Conservation (phyloP, 2,113 vertebrate species). For the Podilymbus podiceps region DNA sequence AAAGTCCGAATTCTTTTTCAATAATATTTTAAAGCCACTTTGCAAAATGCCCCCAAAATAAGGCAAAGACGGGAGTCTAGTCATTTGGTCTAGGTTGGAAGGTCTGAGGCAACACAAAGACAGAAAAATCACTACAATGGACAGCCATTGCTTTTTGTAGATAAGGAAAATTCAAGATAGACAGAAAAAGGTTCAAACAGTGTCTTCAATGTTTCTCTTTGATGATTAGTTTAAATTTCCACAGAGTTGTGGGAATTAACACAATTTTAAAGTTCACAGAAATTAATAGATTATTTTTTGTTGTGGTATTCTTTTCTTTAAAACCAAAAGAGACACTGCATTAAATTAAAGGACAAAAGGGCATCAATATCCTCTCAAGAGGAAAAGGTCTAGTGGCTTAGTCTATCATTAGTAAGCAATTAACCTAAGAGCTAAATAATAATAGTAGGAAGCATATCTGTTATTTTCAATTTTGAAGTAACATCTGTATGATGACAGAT, state of each 20-base stretch:
- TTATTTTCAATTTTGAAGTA: not conserved
- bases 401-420: not conserved
- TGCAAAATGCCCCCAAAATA: not conserved
- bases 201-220: not conserved
- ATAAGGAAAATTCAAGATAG: not conserved
- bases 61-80: not conserved
- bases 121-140: not conserved
- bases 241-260: not conserved
- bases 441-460: not conserved
- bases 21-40: not conserved
- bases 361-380: not conserved
- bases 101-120: not conserved
- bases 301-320: not conserved
- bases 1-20: not conserved
- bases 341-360: constrained; percentile 8
- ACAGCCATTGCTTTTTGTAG: not conserved
- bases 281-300: not conserved
- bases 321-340: not conserved
- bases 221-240: not conserved
- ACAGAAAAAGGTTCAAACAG: not conserved
- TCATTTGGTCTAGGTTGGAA: not conserved
- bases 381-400: not conserved
- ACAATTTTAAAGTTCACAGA: not conserved
- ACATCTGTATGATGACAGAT: not conserved
- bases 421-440: constrained; percentile 8